Evolutionary conservation across 1,140 invertebrate species (phyloP).

Genomic region (Drosophila melanica): DNA sequence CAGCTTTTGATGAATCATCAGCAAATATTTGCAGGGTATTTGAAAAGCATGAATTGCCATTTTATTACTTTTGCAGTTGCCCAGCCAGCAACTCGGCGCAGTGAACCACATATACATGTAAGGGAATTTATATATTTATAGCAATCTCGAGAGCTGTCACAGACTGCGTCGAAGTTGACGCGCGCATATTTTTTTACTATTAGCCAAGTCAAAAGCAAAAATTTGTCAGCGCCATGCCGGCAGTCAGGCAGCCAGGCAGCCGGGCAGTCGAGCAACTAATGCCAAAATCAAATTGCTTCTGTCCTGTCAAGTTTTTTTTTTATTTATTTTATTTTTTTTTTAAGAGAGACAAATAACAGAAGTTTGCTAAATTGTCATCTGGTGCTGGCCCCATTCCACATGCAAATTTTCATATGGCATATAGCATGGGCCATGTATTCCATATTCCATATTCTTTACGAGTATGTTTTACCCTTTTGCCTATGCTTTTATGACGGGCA

Average conservation of each 20-base stretch:
- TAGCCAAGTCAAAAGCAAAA: slow-evolving; percentile 59
- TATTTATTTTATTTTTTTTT: slow-evolving; percentile 50
- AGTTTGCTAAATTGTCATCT: slow-evolving; percentile 74
- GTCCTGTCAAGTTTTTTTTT: slow-evolving; percentile 69
- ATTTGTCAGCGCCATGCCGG: slow-evolving; percentile 54
- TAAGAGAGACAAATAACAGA: slow-evolving; percentile 69
- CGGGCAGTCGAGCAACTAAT: slow-evolving; percentile 33
- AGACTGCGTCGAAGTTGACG: slow-evolving; percentile 56
- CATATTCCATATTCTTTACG: slow-evolving; percentile 30
- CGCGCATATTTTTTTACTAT: slow-evolving; percentile 70
- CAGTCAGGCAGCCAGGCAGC: background rate
- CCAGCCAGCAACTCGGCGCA: background rate
- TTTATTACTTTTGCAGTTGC: slow-evolving; percentile 12
- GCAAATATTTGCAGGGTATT: slow-evolving; percentile 19
- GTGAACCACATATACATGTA: slow-evolving; percentile 19
- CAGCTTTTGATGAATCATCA: background rate
- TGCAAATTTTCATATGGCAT: slow-evolving; percentile 10
- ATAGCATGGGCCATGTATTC: background rate
- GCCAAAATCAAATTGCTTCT: slow-evolving; percentile 72
- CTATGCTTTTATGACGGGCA: slow-evolving; percentile 43
- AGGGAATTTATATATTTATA: slow-evolving; percentile 67
- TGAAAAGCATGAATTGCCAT: background rate
- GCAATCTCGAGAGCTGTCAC: slow-evolving; percentile 75
- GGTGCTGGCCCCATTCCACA: slow-evolving; percentile 52
- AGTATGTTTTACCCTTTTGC: slow-evolving; percentile 35